Base-by-base conservation (phyloP, 2,797 vertebrate species). In the Telmatherina bonti region DNA sequence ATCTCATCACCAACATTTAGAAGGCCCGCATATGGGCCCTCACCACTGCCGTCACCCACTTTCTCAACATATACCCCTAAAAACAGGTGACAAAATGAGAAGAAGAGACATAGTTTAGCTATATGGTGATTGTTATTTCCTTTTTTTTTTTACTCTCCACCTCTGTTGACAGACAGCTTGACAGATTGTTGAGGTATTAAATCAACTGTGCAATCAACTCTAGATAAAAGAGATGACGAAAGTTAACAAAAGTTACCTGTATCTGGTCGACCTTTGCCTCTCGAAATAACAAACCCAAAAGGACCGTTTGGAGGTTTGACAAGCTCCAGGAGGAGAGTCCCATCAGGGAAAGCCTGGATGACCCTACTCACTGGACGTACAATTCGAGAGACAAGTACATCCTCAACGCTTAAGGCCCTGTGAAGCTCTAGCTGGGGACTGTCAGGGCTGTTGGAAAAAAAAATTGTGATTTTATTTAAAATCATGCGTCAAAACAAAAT, bases 41-140 rank as follows among this genome's bases (percentile, higher is more conserved):
- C 96, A 0, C 93, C 94, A 53, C 93, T 66, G 0, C 88, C 85
- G 0, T 97, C 96, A 0, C 85, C 95, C 89, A 98, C 96, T 85
- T 96, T 96, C 86, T 98, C 96, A 65, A 99, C 95, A 0, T 98
- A 99, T 57, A 98, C 89, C 4, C 97, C 98, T 99, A 74, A 31
- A 45, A n/a, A 43, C 60, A 24, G 31, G 13, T 57, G 27, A 57
- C 38, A 64, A 35, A 22, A 52, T 35, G 43, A 36, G 12, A 30
- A 13, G 2, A 52, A 1, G 49, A 35, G 33, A 20, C n/a, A 26
- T 27, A 2, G 2, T 38, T 33, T 4, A 53, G 20, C 51, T 33
- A 62, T 0, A 24, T 36, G 12, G 51, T 51, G 13, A 64, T 53
- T 11, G 13, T 11, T 30, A 16, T 7, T 33, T 33, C 9, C 5